Evolutionary conservation across 1,140 invertebrate genomes (phyloP), one percentile per base, ranked within the genome.

Genomic region (Heterodera carotae): DNA sequence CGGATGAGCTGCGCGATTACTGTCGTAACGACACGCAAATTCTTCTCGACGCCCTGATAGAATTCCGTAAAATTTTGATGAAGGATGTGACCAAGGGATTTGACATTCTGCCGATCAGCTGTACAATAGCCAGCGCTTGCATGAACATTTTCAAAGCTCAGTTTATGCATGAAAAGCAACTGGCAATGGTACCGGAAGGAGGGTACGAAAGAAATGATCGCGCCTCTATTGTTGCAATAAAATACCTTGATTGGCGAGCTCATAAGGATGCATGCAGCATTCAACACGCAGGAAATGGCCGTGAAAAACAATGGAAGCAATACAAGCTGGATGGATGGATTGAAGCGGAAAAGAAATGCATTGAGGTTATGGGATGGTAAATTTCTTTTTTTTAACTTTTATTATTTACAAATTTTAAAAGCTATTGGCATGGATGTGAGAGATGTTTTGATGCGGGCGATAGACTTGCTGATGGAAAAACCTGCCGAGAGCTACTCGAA

Each of bases 281-380:
- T 15, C 22, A n/a, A 34, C 33, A 34, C 25, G 68, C 68, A 10
- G 33, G 43, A 29, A 69, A 69, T 39, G 68, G 43, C 8, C 7
- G 68, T 10, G 68, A 69, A 69, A 69, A 27, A 25, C 7, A 48
- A 34, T 39, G 33, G 33, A n/a, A 25, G n/a, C n/a, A 69, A 39
- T 69, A 29, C n/a, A 27, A 33, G n/a, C 68, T 69, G 22, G 68
- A 69, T n/a, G 68, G 68, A 48, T 69, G 62, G 62, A 64, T 69
- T 39, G 68, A 69, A 69, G 33, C 43, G 22, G 8, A 69, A n/a
- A 69, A 34, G 43, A 7, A 18, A 18, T n/a, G 68, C 33, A 29
- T 69, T 25, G 25, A 34, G n/a, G 27, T 69, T 39, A 7, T 39
- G 43, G 68, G 68, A 1, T 69, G 59, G n/a, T n/a, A n/a, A n/a